These are phyloP conservation scores for Ceriagrion tenellum DNA, from an alignment of 2,888 invertebrate genomes.

Conservation along the genomic window DNA sequence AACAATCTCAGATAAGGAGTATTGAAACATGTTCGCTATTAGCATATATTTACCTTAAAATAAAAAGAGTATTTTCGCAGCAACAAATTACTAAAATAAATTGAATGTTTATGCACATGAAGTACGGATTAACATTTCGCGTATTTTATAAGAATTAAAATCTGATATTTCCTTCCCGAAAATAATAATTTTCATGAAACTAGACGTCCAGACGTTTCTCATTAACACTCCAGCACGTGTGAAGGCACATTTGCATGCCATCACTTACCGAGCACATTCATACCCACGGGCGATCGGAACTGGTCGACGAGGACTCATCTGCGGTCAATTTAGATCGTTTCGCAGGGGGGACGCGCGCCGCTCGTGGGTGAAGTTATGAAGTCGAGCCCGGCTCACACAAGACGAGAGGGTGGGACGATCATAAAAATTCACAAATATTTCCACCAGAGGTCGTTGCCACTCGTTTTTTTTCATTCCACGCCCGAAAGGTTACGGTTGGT, in stretches of 20 bases:
- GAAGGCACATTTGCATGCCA: not conserved
- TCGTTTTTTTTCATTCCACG: not conserved
- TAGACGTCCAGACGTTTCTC: not conserved
- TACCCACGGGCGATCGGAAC: not conserved
- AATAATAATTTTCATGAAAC: not conserved
- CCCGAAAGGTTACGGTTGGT: not conserved
- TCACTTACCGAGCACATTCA: not conserved
- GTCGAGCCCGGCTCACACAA: not conserved
- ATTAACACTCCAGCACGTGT: not conserved
- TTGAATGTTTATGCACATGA: no score
- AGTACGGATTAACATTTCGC: no score
- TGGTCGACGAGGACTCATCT: not conserved
- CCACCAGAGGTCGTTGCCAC: not conserved
- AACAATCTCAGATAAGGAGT: no score
- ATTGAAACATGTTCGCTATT: no score
- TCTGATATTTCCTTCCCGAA: not conserved
- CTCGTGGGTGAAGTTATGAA: slow-evolving; percentile 10
- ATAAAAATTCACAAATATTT: not conserved
- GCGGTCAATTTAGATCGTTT: not conserved
- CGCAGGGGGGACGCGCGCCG: not conserved
- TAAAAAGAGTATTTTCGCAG: no score
- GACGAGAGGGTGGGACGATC: not conserved
- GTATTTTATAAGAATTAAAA: not conserved
- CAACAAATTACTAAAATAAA: no score
- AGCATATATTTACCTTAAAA: no score